Evolutionary conservation across 2,888 invertebrate genomes (phyloP), one percentile per base, ranked within the genome.

Genomic region (Apamea crenata): DNA sequence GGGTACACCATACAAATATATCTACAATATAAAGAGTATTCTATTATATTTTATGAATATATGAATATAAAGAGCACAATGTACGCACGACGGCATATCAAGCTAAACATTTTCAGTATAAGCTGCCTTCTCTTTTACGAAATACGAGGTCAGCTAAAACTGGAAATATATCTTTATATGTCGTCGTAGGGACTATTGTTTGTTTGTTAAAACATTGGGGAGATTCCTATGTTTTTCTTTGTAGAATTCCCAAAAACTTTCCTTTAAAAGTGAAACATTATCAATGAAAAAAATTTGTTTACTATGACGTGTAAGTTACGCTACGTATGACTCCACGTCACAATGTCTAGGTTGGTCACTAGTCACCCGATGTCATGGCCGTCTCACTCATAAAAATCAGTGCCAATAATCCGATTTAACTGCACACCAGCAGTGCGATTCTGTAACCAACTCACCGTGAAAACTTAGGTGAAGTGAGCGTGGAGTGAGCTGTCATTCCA

Each of bases 361-460:
- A 74, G 21, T 74, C 73, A 79, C 47, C 12, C 40, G 21, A 56
- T 74, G 70, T 74, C 74, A 83, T 50, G 80, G 71, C 67, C 70
- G 80, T 50, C 59, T 63, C 10, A 10, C 16, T 67, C 14, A 25
- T n/a, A 29, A 21, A 53, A 67, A 63, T 67, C 47, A n/a, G 40
- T 84, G 82, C 84, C 80, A 83, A 83, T 70, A 79, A 74, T 67
- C 10, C 4, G 18, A 40, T 61, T 72, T 71, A 56, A n/a, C 6
- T 72, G 18, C 44, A 56, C 44, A 65, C 36, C 63, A n/a, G n/a
- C n/a, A n/a, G n/a, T n/a, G n/a, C n/a, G n/a, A n/a, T n/a, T n/a
- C n/a, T n/a, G n/a, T n/a, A n/a, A n/a, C n/a, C n/a, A n/a, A n/a
- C n/a, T n/a, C n/a, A n/a, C n/a, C n/a, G n/a, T n/a, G n/a, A n/a